Base-by-base conservation (phyloP, 2,113 vertebrate species). In the Ophiodon elongatus region DNA sequence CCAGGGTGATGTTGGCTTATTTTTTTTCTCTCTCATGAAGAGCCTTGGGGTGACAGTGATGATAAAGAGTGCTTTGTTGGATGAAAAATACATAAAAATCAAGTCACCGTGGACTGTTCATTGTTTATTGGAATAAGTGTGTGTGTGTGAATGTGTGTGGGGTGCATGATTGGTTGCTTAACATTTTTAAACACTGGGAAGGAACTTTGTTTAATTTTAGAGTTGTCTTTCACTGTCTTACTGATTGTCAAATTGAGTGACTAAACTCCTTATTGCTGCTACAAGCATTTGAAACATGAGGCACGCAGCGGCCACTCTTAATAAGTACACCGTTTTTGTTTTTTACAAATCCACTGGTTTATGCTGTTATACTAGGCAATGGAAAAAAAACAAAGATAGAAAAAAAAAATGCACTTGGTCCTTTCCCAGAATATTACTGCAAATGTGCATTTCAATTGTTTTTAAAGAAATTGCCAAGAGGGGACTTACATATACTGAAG, bases 1-100 rank as follows among this genome's bases (percentile, higher is more conserved):
- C 60, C 15, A 35, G 56, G 63, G 23, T 59, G 80, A 72, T 80
- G 73, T 67, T 78, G 59, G 25, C 57, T 86, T 83, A 35, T 52
- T 83, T 71, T 83, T 71, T 86, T 72, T 79, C 9, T 52, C 37
- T 37, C 39, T 89, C 33, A 69, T 59, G 11, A 71, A 70, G 29
- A 11, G 59, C 71, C 67, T 17, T 15, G 8, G 10, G 33, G 39
- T 85, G 72, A 85, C 75, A 80, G 29, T 41, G n/a, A 79, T 56
- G 75, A 41, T 76, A 76, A 70, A 43, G 27, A 37, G 27, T 41
- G 47, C 25, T 85, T 29, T 43, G 68, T 56, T 60, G 41, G 13
- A 45, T 43, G 19, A 52, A 80, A 76, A 69, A 59, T 39, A n/a
- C 15, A 52, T 29, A 11, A 21, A 25, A 67, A 11, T 29, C 0